A percentile compares a stretch with the other conserved stretches of the same genome.
Conservation (phyloP, 2,888 invertebrate species). For the Serrognathus titanus region DNA sequence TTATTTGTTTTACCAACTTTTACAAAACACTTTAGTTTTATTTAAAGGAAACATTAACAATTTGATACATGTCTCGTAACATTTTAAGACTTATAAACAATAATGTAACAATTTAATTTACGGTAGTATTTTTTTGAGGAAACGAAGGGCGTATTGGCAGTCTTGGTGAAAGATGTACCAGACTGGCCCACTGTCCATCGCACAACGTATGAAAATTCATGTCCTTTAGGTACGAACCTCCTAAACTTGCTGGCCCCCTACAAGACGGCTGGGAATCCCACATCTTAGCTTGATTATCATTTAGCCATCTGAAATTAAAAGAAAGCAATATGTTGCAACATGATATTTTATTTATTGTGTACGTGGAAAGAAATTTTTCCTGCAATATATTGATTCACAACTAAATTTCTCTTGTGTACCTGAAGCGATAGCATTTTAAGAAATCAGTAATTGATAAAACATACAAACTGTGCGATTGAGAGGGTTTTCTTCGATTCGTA, state of each 20-base stretch:
- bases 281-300: conserved; percentile 62
- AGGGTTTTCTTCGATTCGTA: too few relatives aligned
- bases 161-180: conserved; percentile 66
- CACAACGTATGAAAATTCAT: conserved; percentile 71
- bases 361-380: too few relatives aligned
- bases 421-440: neutral
- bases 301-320: conserved; percentile 58
- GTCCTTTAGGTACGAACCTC: conserved; percentile 64
- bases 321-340: neutral
- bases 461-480: neutral
- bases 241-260: conserved; percentile 68
- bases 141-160: conserved; percentile 50
- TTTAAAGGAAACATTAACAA: too few relatives aligned
- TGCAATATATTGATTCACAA: too few relatives aligned
- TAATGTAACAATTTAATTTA: neutral
- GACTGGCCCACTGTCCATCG: conserved; percentile 75
- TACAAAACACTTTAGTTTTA: too few relatives aligned
- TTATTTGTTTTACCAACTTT: too few relatives aligned
- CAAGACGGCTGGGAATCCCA: conserved; percentile 71
- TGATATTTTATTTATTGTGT: too few relatives aligned
- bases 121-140: neutral
- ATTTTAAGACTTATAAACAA: too few relatives aligned
- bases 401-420: neutral
- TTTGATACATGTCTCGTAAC: too few relatives aligned
- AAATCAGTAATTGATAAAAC: neutral